Conservation (phyloP, 2,113 vertebrate genomes). For the Nothobranchius kuhntae region DNA sequence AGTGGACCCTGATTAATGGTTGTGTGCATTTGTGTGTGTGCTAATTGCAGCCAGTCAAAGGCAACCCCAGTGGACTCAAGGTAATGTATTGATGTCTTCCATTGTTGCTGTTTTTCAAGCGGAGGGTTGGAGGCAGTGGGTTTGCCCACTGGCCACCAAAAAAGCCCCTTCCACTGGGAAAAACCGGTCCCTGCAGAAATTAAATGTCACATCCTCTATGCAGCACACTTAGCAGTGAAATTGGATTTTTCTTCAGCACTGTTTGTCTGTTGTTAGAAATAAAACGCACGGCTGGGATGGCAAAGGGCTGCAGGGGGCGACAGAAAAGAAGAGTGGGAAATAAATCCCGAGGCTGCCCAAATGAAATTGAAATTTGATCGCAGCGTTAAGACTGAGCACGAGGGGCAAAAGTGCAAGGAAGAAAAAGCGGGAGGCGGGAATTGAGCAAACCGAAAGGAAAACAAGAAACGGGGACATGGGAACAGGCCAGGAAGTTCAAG, state of each 20-base stretch:
- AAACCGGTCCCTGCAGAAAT: conserved; percentile 61
- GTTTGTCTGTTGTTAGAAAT: conserved; percentile 44
- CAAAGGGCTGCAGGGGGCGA: conserved; percentile 22
- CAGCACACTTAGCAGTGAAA: conserved; percentile 63
- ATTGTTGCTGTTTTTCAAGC: conserved; percentile 15
- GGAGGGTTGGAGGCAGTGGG: conserved; percentile 38
- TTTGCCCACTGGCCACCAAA: conserved; percentile 44
- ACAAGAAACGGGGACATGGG: conserved; percentile 4
- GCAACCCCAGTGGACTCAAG: conserved; percentile 44
- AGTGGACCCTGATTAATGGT: conserved; percentile 39
- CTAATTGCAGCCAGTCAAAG: conserved; percentile 37
- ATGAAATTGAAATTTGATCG: conserved; percentile 51
- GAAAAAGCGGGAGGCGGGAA: conserved; percentile 5
- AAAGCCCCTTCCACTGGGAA: conserved; percentile 31
- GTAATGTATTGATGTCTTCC: conserved; percentile 48
- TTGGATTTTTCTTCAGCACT: conserved; percentile 62
- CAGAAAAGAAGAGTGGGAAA: conserved; percentile 13
- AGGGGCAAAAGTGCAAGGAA: conserved; percentile 2
- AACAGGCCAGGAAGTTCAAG: conserved; percentile 17
- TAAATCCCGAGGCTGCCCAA: conserved; percentile 33
- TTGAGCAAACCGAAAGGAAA: neutral
- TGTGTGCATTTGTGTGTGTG: conserved; percentile 8
- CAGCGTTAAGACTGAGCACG: conserved; percentile 16
- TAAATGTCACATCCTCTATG: conserved; percentile 63
- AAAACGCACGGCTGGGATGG: conserved; percentile 29